phyloP scores from a whole-genome alignment of 2,888 invertebrate genomes.

The Acrobasis consociella region DNA sequence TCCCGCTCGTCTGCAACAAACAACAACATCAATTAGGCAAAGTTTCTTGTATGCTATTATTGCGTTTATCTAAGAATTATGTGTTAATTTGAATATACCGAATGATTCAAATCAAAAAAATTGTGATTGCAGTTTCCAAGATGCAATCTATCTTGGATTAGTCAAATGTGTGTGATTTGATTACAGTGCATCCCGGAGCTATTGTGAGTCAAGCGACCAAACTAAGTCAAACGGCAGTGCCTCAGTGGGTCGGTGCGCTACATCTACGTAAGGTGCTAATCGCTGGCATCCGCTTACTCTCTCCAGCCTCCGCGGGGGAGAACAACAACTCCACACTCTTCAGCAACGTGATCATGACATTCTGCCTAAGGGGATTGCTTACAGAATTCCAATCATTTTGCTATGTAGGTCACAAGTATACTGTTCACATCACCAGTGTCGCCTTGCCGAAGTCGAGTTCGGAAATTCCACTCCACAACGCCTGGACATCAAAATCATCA shows the following conservation, averaged over 20 bases:
- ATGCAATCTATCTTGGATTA: too few relatives aligned
- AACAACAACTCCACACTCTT: conserved; percentile 56
- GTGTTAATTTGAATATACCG: too few relatives aligned
- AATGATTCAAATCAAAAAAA: too few relatives aligned
- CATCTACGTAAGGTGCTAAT: conserved; percentile 7
- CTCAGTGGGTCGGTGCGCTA: background rate
- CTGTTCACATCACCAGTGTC: too few relatives aligned
- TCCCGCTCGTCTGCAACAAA: conserved; percentile 92
- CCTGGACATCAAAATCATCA: too few relatives aligned
- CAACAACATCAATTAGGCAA: conserved; percentile 26
- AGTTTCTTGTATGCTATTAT: background rate
- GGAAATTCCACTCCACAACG: too few relatives aligned
- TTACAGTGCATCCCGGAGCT: background rate
- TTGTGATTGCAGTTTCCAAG: too few relatives aligned
- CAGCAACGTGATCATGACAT: conserved; percentile 20
- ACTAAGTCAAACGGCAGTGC: background rate
- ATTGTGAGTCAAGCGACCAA: background rate
- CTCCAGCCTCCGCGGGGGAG: conserved; percentile 1
- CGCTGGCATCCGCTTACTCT: conserved; percentile 7
- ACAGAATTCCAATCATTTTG: too few relatives aligned
- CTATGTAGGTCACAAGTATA: too few relatives aligned
- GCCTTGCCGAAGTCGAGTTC: too few relatives aligned
- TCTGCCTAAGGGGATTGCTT: background rate
- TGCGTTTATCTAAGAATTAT: too few relatives aligned
- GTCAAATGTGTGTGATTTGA: background rate